Conservation (phyloP, 2,797 vertebrate genomes). For the Melanotaenia boesemani region DNA sequence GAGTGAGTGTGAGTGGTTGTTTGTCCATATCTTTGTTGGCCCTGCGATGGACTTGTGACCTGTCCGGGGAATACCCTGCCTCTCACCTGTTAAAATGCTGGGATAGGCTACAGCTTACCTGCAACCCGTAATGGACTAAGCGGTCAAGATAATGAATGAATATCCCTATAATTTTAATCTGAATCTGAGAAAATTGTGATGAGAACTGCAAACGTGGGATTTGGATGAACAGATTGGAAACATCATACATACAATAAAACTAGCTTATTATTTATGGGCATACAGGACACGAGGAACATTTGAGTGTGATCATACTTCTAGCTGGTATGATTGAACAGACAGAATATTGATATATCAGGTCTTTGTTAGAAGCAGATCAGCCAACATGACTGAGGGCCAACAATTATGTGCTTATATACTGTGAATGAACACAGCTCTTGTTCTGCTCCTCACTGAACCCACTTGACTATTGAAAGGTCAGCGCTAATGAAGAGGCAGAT, state of each 20-base stretch:
- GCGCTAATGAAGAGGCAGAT: constrained; percentile 64
- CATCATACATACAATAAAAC: background rate
- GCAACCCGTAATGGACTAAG: too few species aligned
- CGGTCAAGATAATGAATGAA: too few species aligned
- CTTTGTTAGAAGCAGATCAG: constrained; percentile 4
- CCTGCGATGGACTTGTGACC: too few species aligned
- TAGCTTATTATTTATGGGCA: background rate
- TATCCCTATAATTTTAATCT: background rate
- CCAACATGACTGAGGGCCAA: constrained; percentile 8
- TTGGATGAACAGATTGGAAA: background rate
- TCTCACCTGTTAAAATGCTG: too few species aligned
- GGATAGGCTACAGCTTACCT: too few species aligned
- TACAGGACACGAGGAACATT: background rate
- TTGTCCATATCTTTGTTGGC: too few species aligned
- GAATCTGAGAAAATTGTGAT: background rate
- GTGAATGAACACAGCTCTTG: constrained; percentile 27
- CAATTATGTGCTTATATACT: constrained; percentile 27
- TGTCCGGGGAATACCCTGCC: too few species aligned
- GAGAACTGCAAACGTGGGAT: background rate
- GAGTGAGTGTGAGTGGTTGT: too few species aligned
- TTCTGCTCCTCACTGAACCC: constrained; percentile 47
- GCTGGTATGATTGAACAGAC: background rate
- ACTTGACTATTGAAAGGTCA: constrained; percentile 55
- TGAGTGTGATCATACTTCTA: background rate
- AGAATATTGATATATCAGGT: background rate